Base-by-base conservation (phyloP, 2,113 vertebrate genomes). In the Dascyllus trimaculatus region DNA sequence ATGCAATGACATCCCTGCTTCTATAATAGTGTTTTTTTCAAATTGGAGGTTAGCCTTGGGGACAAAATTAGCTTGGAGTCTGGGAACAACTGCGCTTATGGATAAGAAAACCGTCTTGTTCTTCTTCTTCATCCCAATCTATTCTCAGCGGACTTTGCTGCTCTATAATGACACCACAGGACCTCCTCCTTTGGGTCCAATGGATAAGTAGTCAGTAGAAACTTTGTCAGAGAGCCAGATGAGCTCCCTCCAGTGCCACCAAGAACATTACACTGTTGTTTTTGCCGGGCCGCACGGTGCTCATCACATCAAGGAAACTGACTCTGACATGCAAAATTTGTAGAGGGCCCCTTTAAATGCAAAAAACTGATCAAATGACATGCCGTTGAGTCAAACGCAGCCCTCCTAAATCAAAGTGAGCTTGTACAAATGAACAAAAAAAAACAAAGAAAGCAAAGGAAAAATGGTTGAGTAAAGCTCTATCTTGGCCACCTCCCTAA, bases 401-500 rank as follows among this genome's bases (percentile, higher is more conserved):
- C 14, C 32, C 48, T 63, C 45, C 26, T 40, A 48, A 17, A 38
- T 56, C 17, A 78, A 69, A 64, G 15, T 29, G 51, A 54, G 22
- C 48, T 11, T 17, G 22, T 11, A 48, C n/a, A 78, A 80, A 26
- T 60, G 25, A 61, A 4, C 13, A 66, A 69, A 82, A n/a, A n/a
- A n/a, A n/a, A n/a, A n/a, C n/a, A n/a, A n/a, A n/a, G n/a, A n/a
- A 54, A 25, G n/a, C 14, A 61, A 13, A 54, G 32, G 6, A 10
- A 74, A 48, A 52, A 73, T 15, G 29, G 18, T 32, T 13, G 14
- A 73, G 62, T 3, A 19, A n/a, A 58, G 68, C 60, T 64, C 38
- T 48, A 51, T 81, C 81, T 81, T 66, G 45, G 72, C 58, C 59
- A 73, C 46, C 32, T 78, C 76, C 79, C 77, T 46, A 13, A 46